Evolutionary conservation across 2,113 vertebrate genomes (phyloP), one percentile per base, ranked within the genome.

Genomic region (Melanotaenia duboulayi): DNA sequence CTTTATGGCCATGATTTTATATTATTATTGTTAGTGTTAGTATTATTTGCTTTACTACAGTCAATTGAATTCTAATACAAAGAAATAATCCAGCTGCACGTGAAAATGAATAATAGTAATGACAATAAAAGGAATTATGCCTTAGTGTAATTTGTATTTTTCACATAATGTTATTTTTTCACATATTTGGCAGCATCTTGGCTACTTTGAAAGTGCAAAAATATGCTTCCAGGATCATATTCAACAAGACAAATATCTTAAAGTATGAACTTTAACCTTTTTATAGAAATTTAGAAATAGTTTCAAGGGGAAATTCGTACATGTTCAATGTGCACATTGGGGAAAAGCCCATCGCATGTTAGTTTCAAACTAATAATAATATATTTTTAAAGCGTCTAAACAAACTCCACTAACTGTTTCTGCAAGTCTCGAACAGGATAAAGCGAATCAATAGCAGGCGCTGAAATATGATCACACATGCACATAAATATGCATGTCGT

Each of bases 401-500:
- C 32, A 51, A 48, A 20, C 22, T 55, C 28, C 50, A 51, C 55
- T 17, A 62, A 74, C 11, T 20, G 52, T 65, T 69, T 51, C 35
- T 51, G 44, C 8, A 48, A 71, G 49, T 62, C 17, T 77, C 64
- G 44, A 28, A 23, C 23, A 68, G 49, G 25, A 81, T 72, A 75
- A 83, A 82, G 62, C 61, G 55, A 90, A 89, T 90, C 89, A 80
- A 89, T 87, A 83, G 67, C 78, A 87, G 64, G 78, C 75, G 69
- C 68, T 91, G 88, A 89, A 92, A 91, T 88, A 85, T 78, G 86
- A 91, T 87, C 83, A 85, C 76, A 80, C 81, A 76, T 81, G 71
- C 73, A 79, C 78, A 78, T 84, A 86, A 56, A 90, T 86, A 87
- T 83, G 81, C 66, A 49, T 50, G 39, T 22, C 28, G n/a, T n/a